phyloP scores from a whole-genome alignment of 2,888 invertebrate genomes.

The Antheraea assamensis region DNA sequence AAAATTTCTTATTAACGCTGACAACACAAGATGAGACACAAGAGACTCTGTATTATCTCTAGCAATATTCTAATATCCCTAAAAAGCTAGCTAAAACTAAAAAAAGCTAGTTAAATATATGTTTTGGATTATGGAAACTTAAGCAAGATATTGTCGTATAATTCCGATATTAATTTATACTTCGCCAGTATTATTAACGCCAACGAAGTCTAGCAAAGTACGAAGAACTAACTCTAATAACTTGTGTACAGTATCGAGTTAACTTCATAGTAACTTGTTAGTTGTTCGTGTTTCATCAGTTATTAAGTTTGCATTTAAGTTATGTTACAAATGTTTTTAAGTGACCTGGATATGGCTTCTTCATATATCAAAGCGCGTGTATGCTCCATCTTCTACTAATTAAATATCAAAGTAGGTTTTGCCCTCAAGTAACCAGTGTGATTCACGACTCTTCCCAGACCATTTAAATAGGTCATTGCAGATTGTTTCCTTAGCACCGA shows the following conservation, averaged over 20 bases:
- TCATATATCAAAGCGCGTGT: background rate
- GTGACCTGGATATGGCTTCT: background rate
- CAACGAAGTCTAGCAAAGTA: slow-evolving; percentile 2
- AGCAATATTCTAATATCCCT: background rate
- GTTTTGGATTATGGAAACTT: background rate
- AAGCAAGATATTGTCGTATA: background rate
- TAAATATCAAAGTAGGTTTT: background rate
- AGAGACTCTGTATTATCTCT: background rate
- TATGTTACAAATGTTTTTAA: background rate
- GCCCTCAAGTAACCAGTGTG: background rate
- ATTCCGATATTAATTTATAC: slow-evolving; percentile 1
- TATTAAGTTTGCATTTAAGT: slow-evolving; percentile 10
- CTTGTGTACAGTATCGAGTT: slow-evolving; percentile 12
- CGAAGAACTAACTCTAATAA: background rate
- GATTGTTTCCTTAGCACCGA: too few species aligned
- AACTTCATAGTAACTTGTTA: slow-evolving; percentile 4
- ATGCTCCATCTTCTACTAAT: too few species aligned
- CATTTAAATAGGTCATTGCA: too few species aligned
- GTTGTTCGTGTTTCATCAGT: slow-evolving; percentile 13
- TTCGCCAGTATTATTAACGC: slow-evolving; percentile 3
- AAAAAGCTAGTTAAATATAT: background rate
- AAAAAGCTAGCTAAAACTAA: too few species aligned
- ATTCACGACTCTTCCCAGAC: too few species aligned
- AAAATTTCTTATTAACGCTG: too few species aligned
- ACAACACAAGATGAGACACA: background rate